Evolutionary conservation across 2,888 invertebrate genomes (phyloP).

Genomic region (Rutpela maculata): DNA sequence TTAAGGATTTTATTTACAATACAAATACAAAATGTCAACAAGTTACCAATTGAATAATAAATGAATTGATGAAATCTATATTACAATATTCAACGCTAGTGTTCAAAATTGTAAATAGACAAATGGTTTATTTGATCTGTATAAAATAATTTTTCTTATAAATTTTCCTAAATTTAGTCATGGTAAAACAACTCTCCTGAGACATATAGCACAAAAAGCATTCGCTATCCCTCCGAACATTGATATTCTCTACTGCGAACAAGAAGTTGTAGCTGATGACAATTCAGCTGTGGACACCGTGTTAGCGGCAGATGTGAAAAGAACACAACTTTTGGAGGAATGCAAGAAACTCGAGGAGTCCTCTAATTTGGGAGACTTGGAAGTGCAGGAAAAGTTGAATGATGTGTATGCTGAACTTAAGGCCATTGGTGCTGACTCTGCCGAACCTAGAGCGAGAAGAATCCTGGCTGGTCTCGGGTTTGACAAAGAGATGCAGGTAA

Average conservation of each 20-base stretch:
- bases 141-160: too few species aligned
- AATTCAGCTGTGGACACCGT: constrained; percentile 95
- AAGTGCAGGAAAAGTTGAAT: constrained; percentile 86
- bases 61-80: too few species aligned
- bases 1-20: too few species aligned
- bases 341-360: constrained; percentile 87
- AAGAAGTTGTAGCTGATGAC: constrained; percentile 97
- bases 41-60: too few species aligned
- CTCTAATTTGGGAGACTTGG: constrained; percentile 83
- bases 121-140: too few species aligned
- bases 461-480: constrained; percentile 99
- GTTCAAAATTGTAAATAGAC: too few species aligned
- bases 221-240: constrained; percentile 97
- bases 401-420: constrained; percentile 96
- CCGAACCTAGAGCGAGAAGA: constrained; percentile 95
- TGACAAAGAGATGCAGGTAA: constrained; percentile 86
- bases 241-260: constrained; percentile 97
- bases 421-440: constrained; percentile 98
- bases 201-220: constrained; percentile 93
- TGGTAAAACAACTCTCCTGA: constrained; percentile 97
- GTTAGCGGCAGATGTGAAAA: constrained; percentile 93
- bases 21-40: too few species aligned
- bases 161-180: constrained; percentile 77
- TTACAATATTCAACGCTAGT: too few species aligned
- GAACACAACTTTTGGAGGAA: constrained; percentile 88